Evolutionary conservation across 2,797 vertebrate species (phyloP), one percentile per base, ranked within the genome.

Genomic region (Coreius guichenoti): DNA sequence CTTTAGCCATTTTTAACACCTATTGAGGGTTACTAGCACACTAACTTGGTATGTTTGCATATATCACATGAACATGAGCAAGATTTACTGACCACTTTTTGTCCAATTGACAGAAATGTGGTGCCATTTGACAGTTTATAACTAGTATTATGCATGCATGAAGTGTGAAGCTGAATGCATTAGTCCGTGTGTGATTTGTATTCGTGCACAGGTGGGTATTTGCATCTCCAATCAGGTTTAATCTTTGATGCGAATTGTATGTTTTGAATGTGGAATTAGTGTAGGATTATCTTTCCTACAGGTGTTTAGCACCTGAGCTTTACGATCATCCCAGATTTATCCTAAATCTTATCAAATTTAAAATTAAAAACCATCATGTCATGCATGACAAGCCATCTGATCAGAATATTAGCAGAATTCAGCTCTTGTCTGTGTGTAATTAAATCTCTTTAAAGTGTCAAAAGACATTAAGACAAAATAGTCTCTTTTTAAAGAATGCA

Each of bases 181-280:
- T 61, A 54, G 75, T 19, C 54, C 17, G 4, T 78, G 75, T 61
- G 75, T 19, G 67, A 56, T 81, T 43, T 70, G 21, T 43, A 29
- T 81, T 70, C 1, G 1, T 21, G 67, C 80, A 29, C 80, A 56
- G 65, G 36, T 78, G 23, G 33, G 13, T 77, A 9, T 77, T 58
- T 61, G 23, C 1, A 4, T 39, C 54, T 78, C 13, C 36, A 36
- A 29, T 61, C 23, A 16, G 49, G 16, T 81, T 81, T 81, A 58
- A 58, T 81, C 33, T 81, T 56, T 26, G 16, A 56, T 81, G 7
- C 39, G 80, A 36, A 39, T 70, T 56, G 31, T 26, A 26, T 68
- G 47, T 81, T 70, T 70, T 56, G 49, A 70, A 54, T 56, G 80
- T 56, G 23, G 67, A 39, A 81, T 81, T 70, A 81, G 65, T 43